Base-by-base conservation (phyloP, 2,797 vertebrate species). In the Thamnophis elegans region DNA sequence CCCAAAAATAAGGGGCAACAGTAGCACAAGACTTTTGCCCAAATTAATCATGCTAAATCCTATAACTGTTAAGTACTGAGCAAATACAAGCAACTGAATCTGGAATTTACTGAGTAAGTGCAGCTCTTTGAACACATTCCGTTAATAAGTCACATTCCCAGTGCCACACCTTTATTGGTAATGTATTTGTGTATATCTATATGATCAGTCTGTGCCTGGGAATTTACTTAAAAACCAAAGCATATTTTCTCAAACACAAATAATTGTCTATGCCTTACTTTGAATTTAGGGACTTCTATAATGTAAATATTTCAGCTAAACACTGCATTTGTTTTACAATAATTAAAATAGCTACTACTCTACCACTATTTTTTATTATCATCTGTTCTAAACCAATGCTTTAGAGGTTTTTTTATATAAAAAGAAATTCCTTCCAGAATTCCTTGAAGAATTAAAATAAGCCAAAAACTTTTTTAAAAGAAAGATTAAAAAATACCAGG, bases 281-380 rank as follows among this genome's bases (percentile, higher is more conserved):
- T 13, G 0, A 85, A 85, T 65, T 3, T 92, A 88, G 32, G 6
- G 0, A 0, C 56, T 94, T 93, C 1, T 73, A 58, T 53, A 25
- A 82, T 89, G 51, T 0, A 0, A 92, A 22, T 22, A 18, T 86
- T 85, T 9, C 26, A 54, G 54, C 14, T 51, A 59, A 59, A 87
- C 55, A 85, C 7, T 42, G 16, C 22, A 13, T n/a, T 5, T 8
- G 22, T 78, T 92, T 85, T 58, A 22, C 26, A 55, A 20, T 25
- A 20, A 62, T 90, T 55, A 87, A 87, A 90, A 54, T 26, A 78
- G 7, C 55, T 1, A 85, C 25, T 0, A 93, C 26, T 14, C 25
- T 0, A 93, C 28, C 18, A 93, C 91, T 25, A 58, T 89, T 85
- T 85, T 85, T 94, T 92, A 25, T 65, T 28, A 60, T 91, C 85